Evolutionary conservation across 2,888 invertebrate species (phyloP).

Genomic region (Drosophila quinaria): DNA sequence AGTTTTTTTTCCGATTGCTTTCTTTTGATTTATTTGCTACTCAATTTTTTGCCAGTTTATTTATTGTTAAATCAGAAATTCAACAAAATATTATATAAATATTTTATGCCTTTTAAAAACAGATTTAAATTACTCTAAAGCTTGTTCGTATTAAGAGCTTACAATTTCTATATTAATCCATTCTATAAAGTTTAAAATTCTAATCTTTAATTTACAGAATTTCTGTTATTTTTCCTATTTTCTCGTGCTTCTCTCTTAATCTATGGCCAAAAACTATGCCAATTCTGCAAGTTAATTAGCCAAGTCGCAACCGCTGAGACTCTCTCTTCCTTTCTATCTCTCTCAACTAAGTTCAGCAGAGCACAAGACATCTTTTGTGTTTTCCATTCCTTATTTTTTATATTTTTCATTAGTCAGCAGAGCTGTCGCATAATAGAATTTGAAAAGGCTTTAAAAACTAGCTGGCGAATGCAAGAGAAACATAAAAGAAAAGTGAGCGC

Average conservation of each 20-base stretch:
- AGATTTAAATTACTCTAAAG: neutral
- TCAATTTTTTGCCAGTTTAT: too few relatives aligned
- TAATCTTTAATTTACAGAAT: neutral
- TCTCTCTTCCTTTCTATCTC: neutral
- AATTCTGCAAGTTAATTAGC: slow-evolving; percentile 60
- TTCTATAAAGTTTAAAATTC: neutral
- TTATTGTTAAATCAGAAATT: too few relatives aligned
- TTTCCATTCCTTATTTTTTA: slow-evolving; percentile 4
- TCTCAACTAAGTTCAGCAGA: slow-evolving; percentile 11
- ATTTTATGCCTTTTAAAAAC: neutral
- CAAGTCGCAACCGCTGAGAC: slow-evolving; percentile 28
- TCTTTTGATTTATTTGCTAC: neutral
- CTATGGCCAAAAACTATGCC: slow-evolving; percentile 39
- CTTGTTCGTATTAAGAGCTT: neutral
- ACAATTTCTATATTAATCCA: neutral
- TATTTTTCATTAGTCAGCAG: slow-evolving; percentile 61
- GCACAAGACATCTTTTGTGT: slow-evolving; percentile 32
- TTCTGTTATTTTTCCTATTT: neutral
- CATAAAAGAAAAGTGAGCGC: slow-evolving; percentile 13
- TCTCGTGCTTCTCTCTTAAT: neutral
- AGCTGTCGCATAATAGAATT: slow-evolving; percentile 67
- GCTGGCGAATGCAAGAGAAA: slow-evolving; percentile 29
- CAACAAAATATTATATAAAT: too few relatives aligned
- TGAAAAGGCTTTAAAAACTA: slow-evolving; percentile 61
- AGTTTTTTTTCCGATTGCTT: neutral